Percentiles rank a stretch among this genome's conserved stretches.
These are phyloP conservation scores for Xiphorhynchus erythropygius DNA, from an alignment of 2,797 vertebrate species.

Conservation along the genomic window DNA sequence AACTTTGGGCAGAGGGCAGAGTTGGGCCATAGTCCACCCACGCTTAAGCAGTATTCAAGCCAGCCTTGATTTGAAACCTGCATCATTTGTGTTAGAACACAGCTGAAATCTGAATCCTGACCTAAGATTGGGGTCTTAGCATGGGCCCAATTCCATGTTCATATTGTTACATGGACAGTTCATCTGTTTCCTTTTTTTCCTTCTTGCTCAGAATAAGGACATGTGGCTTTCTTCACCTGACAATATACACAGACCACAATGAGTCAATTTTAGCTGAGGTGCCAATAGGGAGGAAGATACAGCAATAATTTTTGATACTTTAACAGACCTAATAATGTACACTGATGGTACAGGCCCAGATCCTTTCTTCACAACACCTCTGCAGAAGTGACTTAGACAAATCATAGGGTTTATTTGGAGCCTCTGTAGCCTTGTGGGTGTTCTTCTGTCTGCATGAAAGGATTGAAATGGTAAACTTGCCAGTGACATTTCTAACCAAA, in stretches of 20 bases:
- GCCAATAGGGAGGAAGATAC: background rate
- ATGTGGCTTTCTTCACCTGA: background rate
- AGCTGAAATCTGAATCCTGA: background rate
- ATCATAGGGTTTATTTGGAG: background rate
- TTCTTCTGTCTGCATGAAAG: background rate
- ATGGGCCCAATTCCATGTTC: background rate
- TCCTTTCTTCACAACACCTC: background rate
- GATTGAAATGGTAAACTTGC: background rate
- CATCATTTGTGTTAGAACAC: background rate
- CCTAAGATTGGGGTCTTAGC: background rate
- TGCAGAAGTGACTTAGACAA: background rate
- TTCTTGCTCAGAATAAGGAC: background rate
- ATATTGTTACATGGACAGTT: background rate
- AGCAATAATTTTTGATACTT: background rate
- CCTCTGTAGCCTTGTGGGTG: background rate
- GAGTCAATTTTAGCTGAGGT: background rate
- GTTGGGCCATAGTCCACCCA: background rate
- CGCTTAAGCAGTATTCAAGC: background rate
- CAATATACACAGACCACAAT: background rate
- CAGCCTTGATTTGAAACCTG: background rate
- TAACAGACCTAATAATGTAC: background rate
- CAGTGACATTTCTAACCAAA: background rate
- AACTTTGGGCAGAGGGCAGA: constrained; percentile 7
- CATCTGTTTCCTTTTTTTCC: background rate
- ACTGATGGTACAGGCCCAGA: background rate